Percentiles rank a stretch among this genome's conserved stretches.
Conservation (phyloP, 2,113 vertebrate species). For the Xyrauchen texanus region DNA sequence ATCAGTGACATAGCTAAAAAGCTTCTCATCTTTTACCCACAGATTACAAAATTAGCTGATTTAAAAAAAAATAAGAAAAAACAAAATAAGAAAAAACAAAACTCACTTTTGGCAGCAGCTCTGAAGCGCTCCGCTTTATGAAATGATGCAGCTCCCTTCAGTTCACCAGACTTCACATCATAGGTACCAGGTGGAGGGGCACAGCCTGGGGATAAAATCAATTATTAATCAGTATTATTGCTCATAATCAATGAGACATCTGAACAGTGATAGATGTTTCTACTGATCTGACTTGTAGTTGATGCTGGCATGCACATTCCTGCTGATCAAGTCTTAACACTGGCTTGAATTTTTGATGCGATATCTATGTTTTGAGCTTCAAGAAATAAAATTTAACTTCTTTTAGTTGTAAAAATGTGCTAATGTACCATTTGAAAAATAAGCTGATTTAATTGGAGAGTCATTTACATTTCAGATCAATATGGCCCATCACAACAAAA, state of each 20-base stretch:
- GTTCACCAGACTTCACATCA: constrained; percentile 74
- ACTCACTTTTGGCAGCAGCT: constrained; percentile 73
- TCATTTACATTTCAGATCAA: not conserved
- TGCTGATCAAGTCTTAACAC: no score
- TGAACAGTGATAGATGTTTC: no score
- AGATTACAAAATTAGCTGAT: no score
- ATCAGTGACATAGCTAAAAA: not conserved
- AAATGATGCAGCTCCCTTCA: constrained; percentile 78
- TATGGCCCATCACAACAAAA: not conserved
- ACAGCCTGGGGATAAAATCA: constrained; percentile 66
- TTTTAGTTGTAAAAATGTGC: no score
- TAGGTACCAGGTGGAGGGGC: constrained; percentile 75
- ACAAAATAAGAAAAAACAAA: not conserved
- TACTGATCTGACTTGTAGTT: no score
- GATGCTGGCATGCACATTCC: no score
- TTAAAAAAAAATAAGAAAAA: not conserved
- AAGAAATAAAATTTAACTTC: no score
- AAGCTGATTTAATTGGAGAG: no score
- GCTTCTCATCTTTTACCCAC: not conserved
- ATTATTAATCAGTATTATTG: not conserved
- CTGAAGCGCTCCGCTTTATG: constrained; percentile 76
- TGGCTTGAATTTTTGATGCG: no score
- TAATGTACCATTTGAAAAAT: no score
- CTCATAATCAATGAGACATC: no score
- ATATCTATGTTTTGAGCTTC: no score